A percentile compares a stretch with the other conserved stretches of the same genome.
These are phyloP conservation scores for Sacculina carcini DNA, from an alignment of 2,888 invertebrate species.

Conservation along the genomic window DNA sequence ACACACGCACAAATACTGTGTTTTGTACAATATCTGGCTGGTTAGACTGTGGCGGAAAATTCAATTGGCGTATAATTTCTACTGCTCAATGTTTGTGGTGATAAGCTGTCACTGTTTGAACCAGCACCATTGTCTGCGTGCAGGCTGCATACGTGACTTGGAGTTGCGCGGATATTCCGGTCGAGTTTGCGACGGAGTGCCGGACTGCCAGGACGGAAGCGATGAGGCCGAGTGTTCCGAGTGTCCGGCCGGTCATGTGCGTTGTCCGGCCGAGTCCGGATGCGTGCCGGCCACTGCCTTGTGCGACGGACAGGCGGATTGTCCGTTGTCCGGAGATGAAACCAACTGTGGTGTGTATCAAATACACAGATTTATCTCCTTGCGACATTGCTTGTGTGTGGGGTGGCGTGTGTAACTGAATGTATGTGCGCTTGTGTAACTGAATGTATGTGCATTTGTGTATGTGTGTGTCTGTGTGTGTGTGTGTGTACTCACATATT, in stretches of 20 bases:
- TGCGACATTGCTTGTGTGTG: neutral
- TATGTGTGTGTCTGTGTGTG: no score
- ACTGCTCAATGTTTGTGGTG: no score
- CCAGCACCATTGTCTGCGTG: neutral
- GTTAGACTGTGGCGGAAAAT: no score
- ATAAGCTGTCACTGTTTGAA: no score
- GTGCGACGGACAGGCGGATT: slow-evolving; percentile 58
- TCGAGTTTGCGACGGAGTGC: slow-evolving; percentile 55
- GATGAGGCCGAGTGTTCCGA: slow-evolving; percentile 54
- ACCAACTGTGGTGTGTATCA: slow-evolving; percentile 59
- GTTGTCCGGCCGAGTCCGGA: slow-evolving; percentile 41
- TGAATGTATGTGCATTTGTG: no score
- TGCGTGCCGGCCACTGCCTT: slow-evolving; percentile 42
- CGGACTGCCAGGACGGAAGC: slow-evolving; percentile 56
- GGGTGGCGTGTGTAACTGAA: neutral
- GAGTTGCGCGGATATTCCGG: slow-evolving; percentile 45
- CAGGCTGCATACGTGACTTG: slow-evolving; percentile 45
- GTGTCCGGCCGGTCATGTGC: slow-evolving; percentile 39
- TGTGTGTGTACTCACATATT: no score
- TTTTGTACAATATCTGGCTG: no score
- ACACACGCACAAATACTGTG: no score
- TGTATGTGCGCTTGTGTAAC: neutral
- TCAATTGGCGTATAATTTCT: no score
- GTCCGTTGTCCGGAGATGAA: slow-evolving; percentile 64
- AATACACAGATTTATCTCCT: no score